A percentile compares a stretch with the other conserved stretches of the same genome.
phyloP scores from a whole-genome alignment of 2,113 vertebrate species.

The Struthio camelus region DNA sequence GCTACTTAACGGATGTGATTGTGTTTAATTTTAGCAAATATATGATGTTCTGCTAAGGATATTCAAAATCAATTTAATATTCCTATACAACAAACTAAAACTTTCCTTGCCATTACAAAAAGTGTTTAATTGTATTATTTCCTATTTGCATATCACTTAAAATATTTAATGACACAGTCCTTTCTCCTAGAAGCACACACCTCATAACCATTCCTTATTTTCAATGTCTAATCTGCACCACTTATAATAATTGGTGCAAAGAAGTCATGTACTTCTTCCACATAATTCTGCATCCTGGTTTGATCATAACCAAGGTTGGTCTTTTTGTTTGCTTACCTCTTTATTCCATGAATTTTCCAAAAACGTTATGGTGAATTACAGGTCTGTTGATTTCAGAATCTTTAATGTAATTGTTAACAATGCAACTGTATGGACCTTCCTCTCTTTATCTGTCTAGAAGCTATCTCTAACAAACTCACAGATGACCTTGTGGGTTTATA shows the following conservation, averaged over 20 bases:
- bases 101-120: not conserved
- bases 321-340: not conserved
- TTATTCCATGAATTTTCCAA: not conserved
- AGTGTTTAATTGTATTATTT: not conserved
- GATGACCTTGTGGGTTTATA: not conserved
- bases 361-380: not conserved
- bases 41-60: not conserved
- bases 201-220: not conserved
- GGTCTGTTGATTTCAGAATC: not conserved
- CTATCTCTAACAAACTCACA: not conserved
- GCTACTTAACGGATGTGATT: not conserved
- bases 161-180: not conserved
- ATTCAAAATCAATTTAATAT: not conserved
- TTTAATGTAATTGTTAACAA: not conserved
- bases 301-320: not conserved
- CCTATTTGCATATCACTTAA: not conserved
- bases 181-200: not conserved
- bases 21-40: not conserved
- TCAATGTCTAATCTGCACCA: not conserved
- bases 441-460: not conserved
- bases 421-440: not conserved
- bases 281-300: not conserved
- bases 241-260: accelerated
- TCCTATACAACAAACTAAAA: not conserved
- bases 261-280: not conserved